Conservation (phyloP, 2,888 invertebrate species). For the Lordiphosa fenestrarum region DNA sequence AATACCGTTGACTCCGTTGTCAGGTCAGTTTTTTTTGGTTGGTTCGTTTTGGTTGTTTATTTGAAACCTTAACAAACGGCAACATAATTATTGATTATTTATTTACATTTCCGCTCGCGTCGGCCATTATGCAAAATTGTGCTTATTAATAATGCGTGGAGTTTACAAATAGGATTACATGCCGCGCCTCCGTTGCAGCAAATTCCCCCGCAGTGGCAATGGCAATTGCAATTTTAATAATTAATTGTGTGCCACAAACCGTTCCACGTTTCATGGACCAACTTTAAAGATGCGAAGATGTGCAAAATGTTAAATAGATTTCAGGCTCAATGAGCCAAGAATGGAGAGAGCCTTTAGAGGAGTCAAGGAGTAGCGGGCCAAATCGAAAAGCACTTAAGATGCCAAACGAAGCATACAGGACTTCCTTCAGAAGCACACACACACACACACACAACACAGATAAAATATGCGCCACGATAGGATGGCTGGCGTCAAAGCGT, state of each 20-base stretch:
- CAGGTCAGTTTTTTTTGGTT: too few species aligned
- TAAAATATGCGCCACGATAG: conserved; percentile 21
- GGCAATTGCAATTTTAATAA: conserved; percentile 34
- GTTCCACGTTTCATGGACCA: neutral
- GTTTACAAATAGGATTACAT: conserved; percentile 65
- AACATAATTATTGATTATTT: conserved; percentile 51
- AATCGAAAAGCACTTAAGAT: conserved; percentile 61
- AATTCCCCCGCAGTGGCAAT: conserved; percentile 2
- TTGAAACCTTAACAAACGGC: neutral
- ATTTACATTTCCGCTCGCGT: conserved; percentile 60
- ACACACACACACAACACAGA: conserved; percentile 19
- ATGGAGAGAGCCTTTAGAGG: neutral
- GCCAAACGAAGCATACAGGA: conserved; percentile 29
- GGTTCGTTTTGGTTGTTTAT: too few species aligned
- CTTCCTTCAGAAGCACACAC: conserved; percentile 19
- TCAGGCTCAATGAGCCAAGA: conserved; percentile 41
- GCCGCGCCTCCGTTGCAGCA: conserved; percentile 1
- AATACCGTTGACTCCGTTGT: too few species aligned
- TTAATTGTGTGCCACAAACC: conserved; percentile 41
- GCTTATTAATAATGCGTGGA: conserved; percentile 51
- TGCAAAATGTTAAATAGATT: conserved; percentile 31
- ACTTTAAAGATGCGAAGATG: conserved; percentile 1
- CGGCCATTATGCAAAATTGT: conserved; percentile 51
- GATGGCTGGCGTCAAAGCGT: conserved; percentile 59
- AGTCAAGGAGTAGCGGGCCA: conserved; percentile 8